These are phyloP conservation scores for Drosophila prolongata DNA, from an alignment of 2,888 invertebrate species.

Conservation along the genomic window DNA sequence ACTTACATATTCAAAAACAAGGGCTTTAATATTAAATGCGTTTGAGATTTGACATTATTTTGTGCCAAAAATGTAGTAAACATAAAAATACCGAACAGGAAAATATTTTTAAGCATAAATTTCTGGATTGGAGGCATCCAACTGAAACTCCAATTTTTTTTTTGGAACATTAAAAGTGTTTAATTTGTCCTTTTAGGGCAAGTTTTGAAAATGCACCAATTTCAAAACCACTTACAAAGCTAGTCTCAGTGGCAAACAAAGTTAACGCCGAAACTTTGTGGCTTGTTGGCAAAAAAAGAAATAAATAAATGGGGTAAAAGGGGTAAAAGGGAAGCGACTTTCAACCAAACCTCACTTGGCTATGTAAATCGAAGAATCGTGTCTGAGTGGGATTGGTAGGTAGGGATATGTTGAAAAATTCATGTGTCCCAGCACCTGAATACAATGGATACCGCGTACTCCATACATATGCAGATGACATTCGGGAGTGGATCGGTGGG, in stretches of 20 bases:
- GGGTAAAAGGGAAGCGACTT: constrained; percentile 1
- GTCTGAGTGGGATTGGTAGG: constrained; percentile 35
- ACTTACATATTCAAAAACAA: no score
- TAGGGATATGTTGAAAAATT: constrained; percentile 55
- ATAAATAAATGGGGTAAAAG: not conserved
- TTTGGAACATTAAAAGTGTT: no score
- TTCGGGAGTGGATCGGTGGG: constrained; percentile 18
- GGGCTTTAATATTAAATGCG: no score
- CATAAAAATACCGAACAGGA: no score
- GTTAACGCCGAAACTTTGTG: constrained; percentile 36
- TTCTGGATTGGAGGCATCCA: no score
- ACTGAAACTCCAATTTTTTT: no score
- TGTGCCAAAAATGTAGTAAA: no score
- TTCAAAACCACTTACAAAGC: not conserved
- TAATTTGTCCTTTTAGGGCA: not conserved
- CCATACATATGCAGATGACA: constrained; percentile 40
- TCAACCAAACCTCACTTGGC: constrained; percentile 30
- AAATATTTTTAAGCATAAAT: no score
- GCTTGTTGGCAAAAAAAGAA: constrained; percentile 6
- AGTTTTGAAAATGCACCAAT: not conserved
- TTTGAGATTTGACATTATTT: no score
- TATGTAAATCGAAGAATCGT: constrained; percentile 70
- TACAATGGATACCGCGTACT: constrained; percentile 7
- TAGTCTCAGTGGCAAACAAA: not conserved
- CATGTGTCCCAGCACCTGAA: constrained; percentile 41